phyloP scores from a whole-genome alignment of 2,113 vertebrate genomes.

The Scomber scombrus region DNA sequence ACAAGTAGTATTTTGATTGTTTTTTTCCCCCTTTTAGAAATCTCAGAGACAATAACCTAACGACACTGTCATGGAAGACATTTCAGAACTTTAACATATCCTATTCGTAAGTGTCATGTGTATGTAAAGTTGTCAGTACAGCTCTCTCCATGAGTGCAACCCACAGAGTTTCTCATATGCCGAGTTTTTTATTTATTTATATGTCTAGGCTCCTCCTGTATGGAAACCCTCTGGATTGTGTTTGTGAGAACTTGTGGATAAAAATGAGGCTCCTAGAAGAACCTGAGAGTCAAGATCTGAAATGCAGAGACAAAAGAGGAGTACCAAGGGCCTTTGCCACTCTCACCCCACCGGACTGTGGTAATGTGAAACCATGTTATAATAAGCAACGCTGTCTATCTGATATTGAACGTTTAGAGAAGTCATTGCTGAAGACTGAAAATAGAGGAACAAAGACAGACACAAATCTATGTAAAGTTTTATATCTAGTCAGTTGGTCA shows the following conservation, averaged over 20 bases:
- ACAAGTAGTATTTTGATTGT: neutral
- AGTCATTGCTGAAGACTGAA: neutral
- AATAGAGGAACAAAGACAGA: slow-evolving; percentile 5
- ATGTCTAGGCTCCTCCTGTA: slow-evolving; percentile 87
- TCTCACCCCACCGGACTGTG: slow-evolving; percentile 91
- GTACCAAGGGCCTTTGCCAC: slow-evolving; percentile 83
- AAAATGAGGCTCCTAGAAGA: slow-evolving; percentile 90
- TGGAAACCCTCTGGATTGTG: slow-evolving; percentile 94
- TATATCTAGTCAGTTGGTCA: neutral
- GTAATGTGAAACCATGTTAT: slow-evolving; percentile 83
- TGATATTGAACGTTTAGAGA: slow-evolving; percentile 3
- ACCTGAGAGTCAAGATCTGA: slow-evolving; percentile 87
- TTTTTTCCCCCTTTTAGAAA: slow-evolving; percentile 84
- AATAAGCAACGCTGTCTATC: slow-evolving; percentile 21
- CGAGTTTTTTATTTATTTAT: neutral
- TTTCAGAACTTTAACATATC: slow-evolving; percentile 92
- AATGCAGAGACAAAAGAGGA: slow-evolving; percentile 90
- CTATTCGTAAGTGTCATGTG: slow-evolving; percentile 89
- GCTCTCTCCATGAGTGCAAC: neutral
- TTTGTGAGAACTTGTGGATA: slow-evolving; percentile 97
- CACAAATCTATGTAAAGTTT: slow-evolving; percentile 26
- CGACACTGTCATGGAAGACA: slow-evolving; percentile 93
- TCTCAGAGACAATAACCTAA: slow-evolving; percentile 94
- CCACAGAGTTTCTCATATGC: neutral
- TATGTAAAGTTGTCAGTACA: neutral